Evolutionary conservation across 92 coral and sea anemone genomes (phyloP), one percentile per base, ranked within the genome.

Genomic region (Phenganax subtilis): DNA sequence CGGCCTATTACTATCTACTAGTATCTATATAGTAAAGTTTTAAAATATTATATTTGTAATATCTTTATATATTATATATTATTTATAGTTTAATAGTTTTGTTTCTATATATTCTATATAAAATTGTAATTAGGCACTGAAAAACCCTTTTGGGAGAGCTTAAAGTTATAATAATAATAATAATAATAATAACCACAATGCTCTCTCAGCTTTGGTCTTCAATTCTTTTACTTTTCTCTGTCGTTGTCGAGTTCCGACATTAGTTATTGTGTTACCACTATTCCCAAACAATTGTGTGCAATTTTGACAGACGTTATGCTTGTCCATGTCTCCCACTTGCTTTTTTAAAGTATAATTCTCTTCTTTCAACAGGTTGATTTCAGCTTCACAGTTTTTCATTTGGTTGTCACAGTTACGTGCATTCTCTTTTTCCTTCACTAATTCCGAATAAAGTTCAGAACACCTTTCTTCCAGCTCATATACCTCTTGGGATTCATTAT

Each of bases 101-200:
- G n/a, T n/a, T n/a, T n/a, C n/a, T n/a, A n/a, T n/a, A n/a, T n/a
- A n/a, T n/a, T n/a, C n/a, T n/a, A n/a, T n/a, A n/a, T n/a, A n/a
- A n/a, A n/a, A n/a, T n/a, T n/a, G n/a, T n/a, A n/a, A n/a, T n/a
- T n/a, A n/a, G n/a, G n/a, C n/a, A n/a, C n/a, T n/a, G n/a, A n/a
- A n/a, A n/a, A n/a, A n/a, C n/a, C n/a, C n/a, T n/a, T n/a, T n/a
- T n/a, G n/a, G n/a, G n/a, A n/a, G n/a, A n/a, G n/a, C n/a, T n/a
- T n/a, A n/a, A n/a, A n/a, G n/a, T n/a, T n/a, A n/a, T n/a, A n/a
- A n/a, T n/a, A n/a, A n/a, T n/a, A n/a, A n/a, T n/a, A n/a, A n/a
- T n/a, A n/a, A n/a, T n/a, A n/a, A n/a, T n/a, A n/a, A 37, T 52
- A 71, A 71, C 76, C 76, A 71, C 57, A 71, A 37, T 47, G 76